A percentile compares a stretch with the other conserved stretches of the same genome.
Evolutionary conservation across 1,140 invertebrate species (phyloP).

Genomic region (Apis dorsata): DNA sequence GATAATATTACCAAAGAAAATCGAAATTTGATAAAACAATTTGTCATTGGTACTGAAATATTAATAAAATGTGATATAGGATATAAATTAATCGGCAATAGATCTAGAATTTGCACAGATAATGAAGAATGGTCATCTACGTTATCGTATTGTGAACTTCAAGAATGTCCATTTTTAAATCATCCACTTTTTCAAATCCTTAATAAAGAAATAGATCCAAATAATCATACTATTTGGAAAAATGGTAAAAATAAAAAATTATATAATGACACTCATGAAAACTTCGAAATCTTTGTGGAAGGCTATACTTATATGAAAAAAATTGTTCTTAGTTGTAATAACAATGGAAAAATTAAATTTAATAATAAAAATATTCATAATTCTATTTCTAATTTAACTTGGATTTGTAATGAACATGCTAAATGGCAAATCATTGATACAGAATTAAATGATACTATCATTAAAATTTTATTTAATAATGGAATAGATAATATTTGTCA

Average conservation of each 20-base stretch:
- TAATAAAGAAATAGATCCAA: slow-evolving; percentile 13
- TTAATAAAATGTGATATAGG: slow-evolving; percentile 59
- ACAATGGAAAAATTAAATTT: slow-evolving; percentile 44
- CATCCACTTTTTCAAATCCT: slow-evolving; percentile 59
- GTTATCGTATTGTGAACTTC: slow-evolving; percentile 44
- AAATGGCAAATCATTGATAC: slow-evolving; percentile 57
- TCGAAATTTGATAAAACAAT: slow-evolving; percentile 10
- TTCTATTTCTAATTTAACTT: slow-evolving; percentile 56
- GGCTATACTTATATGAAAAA: slow-evolving; percentile 59
- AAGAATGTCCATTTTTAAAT: slow-evolving; percentile 54
- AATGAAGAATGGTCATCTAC: slow-evolving; percentile 63
- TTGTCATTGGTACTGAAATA: slow-evolving; percentile 55
- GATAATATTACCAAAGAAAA: slow-evolving; percentile 1
- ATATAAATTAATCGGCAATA: slow-evolving; percentile 49
- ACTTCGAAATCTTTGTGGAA: slow-evolving; percentile 48
- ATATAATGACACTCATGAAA: slow-evolving; percentile 25
- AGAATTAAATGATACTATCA: slow-evolving; percentile 19
- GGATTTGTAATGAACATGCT: slow-evolving; percentile 64
- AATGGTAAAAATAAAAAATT: slow-evolving; percentile 17
- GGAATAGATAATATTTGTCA: slow-evolving; percentile 49
- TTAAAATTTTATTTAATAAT: slow-evolving; percentile 35
- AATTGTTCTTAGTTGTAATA: slow-evolving; percentile 59
- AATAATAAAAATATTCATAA: slow-evolving; percentile 1
- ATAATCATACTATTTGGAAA: not conserved
- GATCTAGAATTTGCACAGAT: slow-evolving; percentile 55